phyloP scores from a whole-genome alignment of 2,888 invertebrate genomes.

The Orthosia cruda region DNA sequence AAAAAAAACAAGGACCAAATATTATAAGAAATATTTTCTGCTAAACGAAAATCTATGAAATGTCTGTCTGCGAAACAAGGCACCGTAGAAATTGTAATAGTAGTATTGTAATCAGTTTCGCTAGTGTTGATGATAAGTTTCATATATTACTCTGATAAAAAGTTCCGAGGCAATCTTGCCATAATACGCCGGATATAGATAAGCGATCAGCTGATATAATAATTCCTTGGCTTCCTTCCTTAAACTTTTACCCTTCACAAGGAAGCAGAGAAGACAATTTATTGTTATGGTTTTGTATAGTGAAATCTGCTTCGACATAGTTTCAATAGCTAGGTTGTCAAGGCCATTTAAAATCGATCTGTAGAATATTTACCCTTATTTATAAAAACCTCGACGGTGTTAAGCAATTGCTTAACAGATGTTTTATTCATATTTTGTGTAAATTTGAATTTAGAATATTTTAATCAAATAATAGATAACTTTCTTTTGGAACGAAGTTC shows the following conservation, averaged over 20 bases:
- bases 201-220: slow-evolving; percentile 39
- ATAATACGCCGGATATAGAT: slow-evolving; percentile 32
- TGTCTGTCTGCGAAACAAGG: no score
- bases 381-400: no score
- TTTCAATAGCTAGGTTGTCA: neutral
- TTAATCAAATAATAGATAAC: no score
- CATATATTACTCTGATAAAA: slow-evolving; percentile 6
- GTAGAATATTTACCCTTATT: no score
- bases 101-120: neutral
- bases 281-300: slow-evolving; percentile 24
- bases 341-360: neutral
- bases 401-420: no score
- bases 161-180: neutral
- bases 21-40: no score
- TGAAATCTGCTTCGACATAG: neutral
- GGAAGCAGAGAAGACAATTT: slow-evolving; percentile 30
- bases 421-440: no score
- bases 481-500: no score
- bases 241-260: slow-evolving; percentile 4
- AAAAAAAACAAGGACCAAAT: no score
- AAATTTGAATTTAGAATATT: no score
- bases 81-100: no score
- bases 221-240: slow-evolving; percentile 25
- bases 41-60: no score
- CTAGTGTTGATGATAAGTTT: slow-evolving; percentile 18